These are phyloP conservation scores for Axis porcinus DNA, from an alignment of 2,113 vertebrate genomes.

Conservation along the genomic window DNA sequence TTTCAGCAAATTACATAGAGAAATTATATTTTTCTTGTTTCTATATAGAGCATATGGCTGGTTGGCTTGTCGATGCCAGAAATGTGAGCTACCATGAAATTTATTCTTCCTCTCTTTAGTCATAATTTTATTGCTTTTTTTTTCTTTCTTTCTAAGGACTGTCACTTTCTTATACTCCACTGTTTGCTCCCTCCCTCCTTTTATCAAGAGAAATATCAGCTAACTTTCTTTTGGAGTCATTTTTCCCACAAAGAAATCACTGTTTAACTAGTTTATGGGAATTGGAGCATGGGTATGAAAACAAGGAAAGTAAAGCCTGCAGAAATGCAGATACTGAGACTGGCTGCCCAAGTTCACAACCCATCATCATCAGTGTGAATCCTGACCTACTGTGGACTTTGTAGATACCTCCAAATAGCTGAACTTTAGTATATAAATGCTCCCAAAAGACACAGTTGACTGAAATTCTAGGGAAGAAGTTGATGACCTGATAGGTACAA, in stretches of 20 bases:
- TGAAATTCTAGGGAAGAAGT: neutral
- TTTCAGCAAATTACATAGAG: neutral
- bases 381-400: neutral
- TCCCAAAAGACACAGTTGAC: neutral
- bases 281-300: neutral
- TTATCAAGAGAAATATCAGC: neutral
- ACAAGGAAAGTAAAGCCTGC: neutral
- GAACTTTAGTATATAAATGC: neutral
- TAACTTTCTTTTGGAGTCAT: neutral
- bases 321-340: neutral
- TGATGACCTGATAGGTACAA: neutral
- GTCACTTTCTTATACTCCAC: neutral
- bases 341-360: neutral
- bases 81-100: neutral
- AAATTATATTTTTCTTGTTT: conserved; percentile 13
- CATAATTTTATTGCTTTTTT: neutral
- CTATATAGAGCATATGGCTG: neutral
- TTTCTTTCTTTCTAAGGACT: neutral
- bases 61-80: neutral
- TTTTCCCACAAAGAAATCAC: neutral
- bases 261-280: neutral
- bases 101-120: neutral
- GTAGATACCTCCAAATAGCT: neutral
- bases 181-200: neutral
- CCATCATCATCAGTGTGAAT: neutral